phyloP scores from a whole-genome alignment of 2,113 vertebrate species.

The Sorex araneus region DNA sequence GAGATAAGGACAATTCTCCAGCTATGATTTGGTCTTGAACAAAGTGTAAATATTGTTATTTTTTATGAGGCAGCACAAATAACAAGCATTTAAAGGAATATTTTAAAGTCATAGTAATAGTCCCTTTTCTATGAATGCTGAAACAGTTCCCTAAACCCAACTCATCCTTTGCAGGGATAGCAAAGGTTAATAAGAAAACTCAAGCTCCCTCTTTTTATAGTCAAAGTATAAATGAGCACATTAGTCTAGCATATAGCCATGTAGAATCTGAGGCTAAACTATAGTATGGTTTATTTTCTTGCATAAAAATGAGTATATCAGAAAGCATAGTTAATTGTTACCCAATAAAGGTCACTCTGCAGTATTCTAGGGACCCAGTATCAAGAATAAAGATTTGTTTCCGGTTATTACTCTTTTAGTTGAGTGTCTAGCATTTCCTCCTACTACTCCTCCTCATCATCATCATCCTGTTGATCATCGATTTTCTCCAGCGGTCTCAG shows the following conservation, averaged over 20 bases:
- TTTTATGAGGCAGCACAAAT: background rate
- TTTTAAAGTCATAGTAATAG: background rate
- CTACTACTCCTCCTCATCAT: no score
- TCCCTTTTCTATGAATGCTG: background rate
- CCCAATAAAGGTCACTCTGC: background rate
- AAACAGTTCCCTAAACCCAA: background rate
- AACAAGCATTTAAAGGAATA: background rate
- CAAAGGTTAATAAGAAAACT: background rate
- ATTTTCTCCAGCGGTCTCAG: no score
- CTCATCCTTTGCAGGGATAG: background rate
- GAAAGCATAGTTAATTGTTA: background rate
- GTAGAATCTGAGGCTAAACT: background rate
- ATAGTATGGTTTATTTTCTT: background rate
- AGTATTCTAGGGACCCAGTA: background rate
- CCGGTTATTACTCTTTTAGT: background rate
- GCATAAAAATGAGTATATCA: conserved; percentile 3
- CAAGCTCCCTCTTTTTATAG: background rate
- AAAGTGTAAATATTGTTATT: background rate
- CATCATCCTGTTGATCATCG: no score
- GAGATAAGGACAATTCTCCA: conserved; percentile 18
- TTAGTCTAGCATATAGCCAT: background rate
- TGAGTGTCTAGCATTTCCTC: conserved; percentile 1
- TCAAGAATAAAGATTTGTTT: conserved; percentile 20
- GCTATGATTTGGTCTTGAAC: background rate
- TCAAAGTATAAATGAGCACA: background rate